Conservation (phyloP, 2,113 vertebrate species). For the Sturnira hondurensis region DNA sequence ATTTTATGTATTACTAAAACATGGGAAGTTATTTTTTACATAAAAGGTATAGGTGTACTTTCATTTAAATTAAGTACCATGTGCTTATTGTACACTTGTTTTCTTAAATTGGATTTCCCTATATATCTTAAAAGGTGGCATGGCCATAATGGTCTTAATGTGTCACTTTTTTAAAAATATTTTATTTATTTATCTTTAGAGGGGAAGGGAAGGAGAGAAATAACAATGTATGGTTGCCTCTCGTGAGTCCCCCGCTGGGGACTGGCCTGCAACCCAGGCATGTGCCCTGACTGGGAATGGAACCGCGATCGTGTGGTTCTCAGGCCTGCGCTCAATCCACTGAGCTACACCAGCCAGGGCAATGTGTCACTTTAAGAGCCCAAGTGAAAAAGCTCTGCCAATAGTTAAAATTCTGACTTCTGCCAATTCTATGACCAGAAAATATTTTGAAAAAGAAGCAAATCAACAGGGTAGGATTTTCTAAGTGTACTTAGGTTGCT, state of each 20-base stretch:
- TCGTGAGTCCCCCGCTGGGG: no score
- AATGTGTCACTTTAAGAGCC: no score
- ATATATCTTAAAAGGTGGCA: not conserved
- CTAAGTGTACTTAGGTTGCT: not conserved
- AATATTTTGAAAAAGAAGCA: not conserved
- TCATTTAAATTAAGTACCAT: not conserved
- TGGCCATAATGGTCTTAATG: not conserved
- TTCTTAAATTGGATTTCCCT: not conserved
- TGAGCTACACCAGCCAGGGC: no score
- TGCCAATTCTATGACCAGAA: not conserved
- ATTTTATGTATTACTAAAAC: not conserved
- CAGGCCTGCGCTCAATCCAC: no score
- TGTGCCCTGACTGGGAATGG: no score
- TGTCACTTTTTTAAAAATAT: no score
- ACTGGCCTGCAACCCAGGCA: no score
- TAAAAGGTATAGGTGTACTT: not conserved
- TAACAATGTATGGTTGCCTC: no score
- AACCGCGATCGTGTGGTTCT: no score
- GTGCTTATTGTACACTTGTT: not conserved
- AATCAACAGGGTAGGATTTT: not conserved
- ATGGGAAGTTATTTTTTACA: not conserved
- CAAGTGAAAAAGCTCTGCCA: not conserved
- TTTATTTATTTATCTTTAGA: no score
- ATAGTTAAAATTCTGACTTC: not conserved
- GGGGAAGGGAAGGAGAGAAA: no score